phyloP scores from a whole-genome alignment of 2,113 vertebrate genomes.

The Eulacestoma nigropectus region DNA sequence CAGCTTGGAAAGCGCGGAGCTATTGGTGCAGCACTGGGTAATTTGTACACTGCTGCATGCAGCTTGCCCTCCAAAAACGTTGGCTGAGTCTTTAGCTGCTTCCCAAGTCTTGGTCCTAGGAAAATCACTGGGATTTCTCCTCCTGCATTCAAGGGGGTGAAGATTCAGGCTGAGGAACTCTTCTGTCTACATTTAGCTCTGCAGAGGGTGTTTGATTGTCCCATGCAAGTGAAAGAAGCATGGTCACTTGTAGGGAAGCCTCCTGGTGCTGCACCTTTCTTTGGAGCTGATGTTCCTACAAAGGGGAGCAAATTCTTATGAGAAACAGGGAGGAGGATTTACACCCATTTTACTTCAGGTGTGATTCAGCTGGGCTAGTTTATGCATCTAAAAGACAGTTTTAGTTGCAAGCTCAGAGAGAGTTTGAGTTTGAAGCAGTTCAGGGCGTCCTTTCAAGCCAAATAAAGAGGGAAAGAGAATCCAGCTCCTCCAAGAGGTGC shows the following conservation, averaged over 20 bases:
- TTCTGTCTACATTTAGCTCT: neutral
- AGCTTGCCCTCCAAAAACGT: neutral
- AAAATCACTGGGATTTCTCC: neutral
- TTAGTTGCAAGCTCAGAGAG: neutral
- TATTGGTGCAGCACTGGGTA: neutral
- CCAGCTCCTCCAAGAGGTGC: neutral
- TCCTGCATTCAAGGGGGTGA: neutral
- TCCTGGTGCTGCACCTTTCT: neutral
- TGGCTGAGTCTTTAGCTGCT: neutral
- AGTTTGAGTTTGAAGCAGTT: neutral
- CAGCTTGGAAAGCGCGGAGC: neutral
- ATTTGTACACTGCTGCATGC: fast-evolving
- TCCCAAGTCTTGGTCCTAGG: neutral
- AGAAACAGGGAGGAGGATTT: neutral
- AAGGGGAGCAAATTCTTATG: neutral
- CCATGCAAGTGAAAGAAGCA: neutral
- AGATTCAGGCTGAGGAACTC: neutral
- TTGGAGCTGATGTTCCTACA: neutral
- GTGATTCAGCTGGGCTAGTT: neutral
- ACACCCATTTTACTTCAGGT: neutral
- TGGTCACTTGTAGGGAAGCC: neutral
- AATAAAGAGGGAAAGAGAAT: neutral
- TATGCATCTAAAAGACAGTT: neutral
- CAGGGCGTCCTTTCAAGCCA: neutral
- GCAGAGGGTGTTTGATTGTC: neutral